Evolutionary conservation across 2,888 invertebrate species (phyloP).

Genomic region (Megalurothrips usitatus): DNA sequence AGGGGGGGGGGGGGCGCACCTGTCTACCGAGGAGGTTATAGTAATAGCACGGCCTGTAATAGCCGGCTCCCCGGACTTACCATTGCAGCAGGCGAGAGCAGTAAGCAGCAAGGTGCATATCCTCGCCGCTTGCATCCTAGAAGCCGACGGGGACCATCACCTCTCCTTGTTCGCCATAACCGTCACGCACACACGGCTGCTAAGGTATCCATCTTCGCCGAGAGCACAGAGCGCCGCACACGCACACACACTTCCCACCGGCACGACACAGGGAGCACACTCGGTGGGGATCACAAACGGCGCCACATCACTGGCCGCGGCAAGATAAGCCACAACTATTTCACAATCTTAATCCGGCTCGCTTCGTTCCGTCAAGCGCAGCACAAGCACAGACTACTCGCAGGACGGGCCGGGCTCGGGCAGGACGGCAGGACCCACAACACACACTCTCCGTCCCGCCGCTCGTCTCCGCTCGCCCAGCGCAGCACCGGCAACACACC

Average conservation of each 20-base stretch:
- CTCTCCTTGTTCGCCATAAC: neutral
- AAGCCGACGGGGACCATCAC: neutral
- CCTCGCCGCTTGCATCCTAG: constrained; percentile 23
- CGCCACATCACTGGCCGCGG: no score
- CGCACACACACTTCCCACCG: neutral
- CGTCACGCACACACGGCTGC: neutral
- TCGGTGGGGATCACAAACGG: no score
- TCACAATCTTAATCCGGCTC: neutral
- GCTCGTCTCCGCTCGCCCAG: neutral
- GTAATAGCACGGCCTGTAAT: no score
- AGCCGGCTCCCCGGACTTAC: neutral
- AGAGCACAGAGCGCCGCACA: neutral
- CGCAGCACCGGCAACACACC: neutral
- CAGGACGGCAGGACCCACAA: neutral
- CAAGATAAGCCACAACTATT: no score
- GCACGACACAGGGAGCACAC: neutral
- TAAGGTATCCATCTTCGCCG: no score
- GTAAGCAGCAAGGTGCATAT: constrained; percentile 4
- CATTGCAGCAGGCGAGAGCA: neutral
- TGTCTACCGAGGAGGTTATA: neutral
- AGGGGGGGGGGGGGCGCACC: neutral
- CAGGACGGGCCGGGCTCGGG: neutral
- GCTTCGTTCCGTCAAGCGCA: neutral
- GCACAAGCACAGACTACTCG: neutral
- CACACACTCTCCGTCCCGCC: neutral